A percentile compares a stretch with the other conserved stretches of the same genome.
phyloP scores from a whole-genome alignment of 1,140 invertebrate genomes.

The Brachionus paranguensis region DNA sequence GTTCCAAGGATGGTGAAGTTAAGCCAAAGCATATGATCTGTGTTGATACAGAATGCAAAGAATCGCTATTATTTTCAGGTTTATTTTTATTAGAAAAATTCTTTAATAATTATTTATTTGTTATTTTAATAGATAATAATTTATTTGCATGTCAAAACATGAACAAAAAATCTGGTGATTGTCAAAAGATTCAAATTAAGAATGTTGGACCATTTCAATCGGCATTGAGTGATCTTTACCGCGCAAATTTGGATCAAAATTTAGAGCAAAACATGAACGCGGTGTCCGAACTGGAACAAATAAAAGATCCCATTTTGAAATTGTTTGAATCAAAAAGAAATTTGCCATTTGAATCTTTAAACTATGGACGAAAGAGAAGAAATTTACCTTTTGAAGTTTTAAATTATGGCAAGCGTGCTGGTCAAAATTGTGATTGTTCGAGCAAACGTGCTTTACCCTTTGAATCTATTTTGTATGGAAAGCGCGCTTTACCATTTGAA shows the following conservation, averaged over 20 bases:
- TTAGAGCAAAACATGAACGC: background rate
- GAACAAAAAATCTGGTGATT: conserved; percentile 19
- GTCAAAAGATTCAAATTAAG: conserved; percentile 12
- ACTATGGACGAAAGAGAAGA: conserved; percentile 27
- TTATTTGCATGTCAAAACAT: conserved; percentile 29
- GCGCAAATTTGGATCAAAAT: background rate
- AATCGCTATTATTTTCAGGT: conserved; percentile 29
- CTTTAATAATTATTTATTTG: background rate
- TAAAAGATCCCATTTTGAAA: background rate
- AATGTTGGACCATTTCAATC: background rate
- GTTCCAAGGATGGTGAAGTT: background rate
- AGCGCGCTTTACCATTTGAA: conserved; percentile 33
- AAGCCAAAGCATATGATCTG: conserved; percentile 11
- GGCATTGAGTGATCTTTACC: conserved; percentile 5
- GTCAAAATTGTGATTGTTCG: conserved; percentile 17
- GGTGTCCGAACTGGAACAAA: background rate
- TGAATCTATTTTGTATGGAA: conserved; percentile 14
- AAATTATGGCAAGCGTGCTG: conserved; percentile 22
- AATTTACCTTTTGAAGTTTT: conserved; percentile 24
- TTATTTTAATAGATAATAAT: background rate
- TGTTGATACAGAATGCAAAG: conserved; percentile 19
- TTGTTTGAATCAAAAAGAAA: background rate
- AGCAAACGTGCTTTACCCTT: conserved; percentile 2
- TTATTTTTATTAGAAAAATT: background rate
- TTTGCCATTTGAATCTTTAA: conserved; percentile 23